Evolutionary conservation across 2,888 invertebrate genomes (phyloP).

Genomic region (Julus scandinavius): DNA sequence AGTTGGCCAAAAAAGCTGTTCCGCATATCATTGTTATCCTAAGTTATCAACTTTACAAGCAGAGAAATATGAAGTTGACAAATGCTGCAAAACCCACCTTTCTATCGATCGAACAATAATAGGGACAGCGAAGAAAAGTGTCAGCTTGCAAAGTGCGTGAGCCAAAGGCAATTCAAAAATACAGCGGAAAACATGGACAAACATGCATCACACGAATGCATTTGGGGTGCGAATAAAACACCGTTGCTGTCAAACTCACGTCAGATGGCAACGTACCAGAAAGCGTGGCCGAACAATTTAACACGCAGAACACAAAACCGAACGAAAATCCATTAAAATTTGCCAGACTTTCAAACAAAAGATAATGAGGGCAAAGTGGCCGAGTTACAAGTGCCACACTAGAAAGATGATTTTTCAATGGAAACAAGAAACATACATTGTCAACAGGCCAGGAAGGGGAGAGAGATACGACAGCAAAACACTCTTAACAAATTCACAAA

Average conservation of each 20-base stretch:
- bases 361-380: background rate
- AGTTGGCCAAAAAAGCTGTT: slow-evolving; percentile 45
- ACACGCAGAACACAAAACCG: background rate
- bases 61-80: slow-evolving; percentile 50
- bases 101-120: slow-evolving; percentile 49
- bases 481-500: background rate
- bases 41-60: slow-evolving; percentile 49
- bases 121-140: slow-evolving; percentile 43
- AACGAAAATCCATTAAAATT: slow-evolving; percentile 20
- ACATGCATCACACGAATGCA: background rate
- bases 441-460: background rate
- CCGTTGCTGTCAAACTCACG: background rate
- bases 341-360: background rate
- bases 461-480: background rate
- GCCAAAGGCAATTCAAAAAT: slow-evolving; percentile 47
- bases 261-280: slow-evolving; percentile 12
- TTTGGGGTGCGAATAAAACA: background rate
- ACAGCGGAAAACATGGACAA: slow-evolving; percentile 44
- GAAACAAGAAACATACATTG: background rate
- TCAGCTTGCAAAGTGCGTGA: slow-evolving; percentile 48
- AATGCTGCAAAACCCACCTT: slow-evolving; percentile 44
- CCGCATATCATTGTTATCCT: slow-evolving; percentile 39
- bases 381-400: background rate
- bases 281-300: background rate
- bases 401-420: background rate